A percentile compares a stretch with the other conserved stretches of the same genome.
phyloP scores from a whole-genome alignment of 2,113 vertebrate species.

The Limanda limanda region DNA sequence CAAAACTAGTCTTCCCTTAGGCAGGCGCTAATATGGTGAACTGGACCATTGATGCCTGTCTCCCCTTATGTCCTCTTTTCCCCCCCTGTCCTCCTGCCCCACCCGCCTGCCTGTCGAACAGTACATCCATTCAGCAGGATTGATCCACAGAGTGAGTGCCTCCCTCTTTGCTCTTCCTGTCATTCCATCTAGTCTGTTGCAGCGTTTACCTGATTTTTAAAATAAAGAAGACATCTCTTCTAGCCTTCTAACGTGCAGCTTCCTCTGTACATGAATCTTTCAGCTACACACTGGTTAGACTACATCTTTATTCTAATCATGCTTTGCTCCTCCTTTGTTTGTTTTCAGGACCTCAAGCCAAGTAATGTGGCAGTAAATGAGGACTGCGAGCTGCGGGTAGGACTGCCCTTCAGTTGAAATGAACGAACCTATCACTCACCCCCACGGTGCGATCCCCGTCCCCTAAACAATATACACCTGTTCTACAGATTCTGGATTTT shows the following conservation, averaged over 20 bases:
- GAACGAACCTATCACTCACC: not conserved
- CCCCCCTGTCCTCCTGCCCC: constrained; percentile 12
- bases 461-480: not conserved
- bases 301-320: constrained; percentile 3
- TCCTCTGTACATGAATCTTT: not conserved
- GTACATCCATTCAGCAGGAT: constrained; percentile 98
- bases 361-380: constrained; percentile 98
- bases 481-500: constrained; percentile 93
- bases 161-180: constrained; percentile 20
- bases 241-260: too few species aligned
- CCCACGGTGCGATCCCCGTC: not conserved
- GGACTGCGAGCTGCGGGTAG: constrained; percentile 96
- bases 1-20: constrained; percentile 34
- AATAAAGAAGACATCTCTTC: not conserved
- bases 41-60: constrained; percentile 58
- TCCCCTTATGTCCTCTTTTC: constrained; percentile 36
- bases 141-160: constrained; percentile 95
- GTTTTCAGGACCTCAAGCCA: constrained; percentile 91
- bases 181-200: constrained; percentile 1
- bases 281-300: not conserved
- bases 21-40: constrained; percentile 43
- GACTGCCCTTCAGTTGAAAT: constrained; percentile 19
- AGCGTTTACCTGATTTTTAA: not conserved
- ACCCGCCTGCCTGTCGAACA: constrained; percentile 63
- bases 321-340: constrained; percentile 11